Percentiles rank a stretch among this genome's conserved stretches.
These are phyloP conservation scores for Colletes collaris DNA, from an alignment of 2,888 invertebrate genomes.

Conservation along the genomic window DNA sequence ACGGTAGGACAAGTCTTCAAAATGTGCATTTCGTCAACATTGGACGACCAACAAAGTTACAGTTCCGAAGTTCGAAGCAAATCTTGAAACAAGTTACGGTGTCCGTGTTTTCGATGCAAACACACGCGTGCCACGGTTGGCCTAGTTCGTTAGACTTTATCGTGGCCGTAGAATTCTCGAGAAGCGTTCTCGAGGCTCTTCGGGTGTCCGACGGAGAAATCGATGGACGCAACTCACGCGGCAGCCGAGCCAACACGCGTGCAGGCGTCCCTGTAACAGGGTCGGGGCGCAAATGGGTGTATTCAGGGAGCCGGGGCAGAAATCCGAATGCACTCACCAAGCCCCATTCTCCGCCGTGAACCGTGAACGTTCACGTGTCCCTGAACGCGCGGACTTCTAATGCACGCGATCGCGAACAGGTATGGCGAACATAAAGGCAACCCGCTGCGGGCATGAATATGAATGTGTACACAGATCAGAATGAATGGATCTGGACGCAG, in stretches of 20 bases:
- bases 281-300: neutral
- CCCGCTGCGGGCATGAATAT: constrained; percentile 43
- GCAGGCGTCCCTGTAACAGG: neutral
- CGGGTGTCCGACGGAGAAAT: neutral
- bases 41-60: no score
- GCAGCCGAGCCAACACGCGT: neutral
- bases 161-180: no score
- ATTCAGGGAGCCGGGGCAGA: constrained; percentile 10
- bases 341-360: constrained; percentile 16
- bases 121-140: no score
- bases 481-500: constrained; percentile 53
- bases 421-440: constrained; percentile 36
- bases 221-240: neutral
- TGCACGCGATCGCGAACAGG: constrained; percentile 42
- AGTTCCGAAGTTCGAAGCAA: no score
- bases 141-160: no score
- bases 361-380: constrained; percentile 35
- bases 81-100: no score
- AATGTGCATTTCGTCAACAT: no score
- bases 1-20: no score
- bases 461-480: constrained; percentile 56
- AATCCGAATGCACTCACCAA: constrained; percentile 24
- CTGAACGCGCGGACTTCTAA: constrained; percentile 27
- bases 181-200: neutral
- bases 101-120: no score